Percentiles rank a stretch among this genome's conserved stretches.
These are phyloP conservation scores for Drosophila nebulosa DNA, from an alignment of 1,140 invertebrate species.

Conservation along the genomic window DNA sequence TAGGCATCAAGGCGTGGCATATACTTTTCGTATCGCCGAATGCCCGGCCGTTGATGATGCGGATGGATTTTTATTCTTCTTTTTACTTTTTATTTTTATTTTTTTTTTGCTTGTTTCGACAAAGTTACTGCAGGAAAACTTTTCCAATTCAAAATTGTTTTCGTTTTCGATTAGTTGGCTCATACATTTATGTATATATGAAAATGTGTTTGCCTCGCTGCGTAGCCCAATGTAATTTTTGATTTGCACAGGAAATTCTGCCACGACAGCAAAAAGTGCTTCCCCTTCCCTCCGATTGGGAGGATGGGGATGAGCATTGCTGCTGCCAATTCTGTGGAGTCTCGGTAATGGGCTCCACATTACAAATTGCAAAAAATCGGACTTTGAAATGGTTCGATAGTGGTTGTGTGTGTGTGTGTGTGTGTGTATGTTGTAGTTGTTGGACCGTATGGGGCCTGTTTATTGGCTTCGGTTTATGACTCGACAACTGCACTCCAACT, in stretches of 20 bases:
- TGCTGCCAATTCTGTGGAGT: not conserved
- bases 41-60: slow-evolving; percentile 41
- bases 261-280: slow-evolving; percentile 1
- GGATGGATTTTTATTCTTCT: slow-evolving; percentile 27
- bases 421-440: slow-evolving; percentile 22
- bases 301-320: not conserved
- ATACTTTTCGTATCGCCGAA: slow-evolving; percentile 5
- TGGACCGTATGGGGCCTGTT: slow-evolving; percentile 20
- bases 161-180: slow-evolving; percentile 51
- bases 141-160: slow-evolving; percentile 70
- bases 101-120: slow-evolving; percentile 11
- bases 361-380: slow-evolving; percentile 50
- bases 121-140: slow-evolving; percentile 52
- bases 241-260: slow-evolving; percentile 51
- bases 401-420: not conserved
- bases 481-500: slow-evolving; percentile 36
- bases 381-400: slow-evolving; percentile 27
- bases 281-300: not conserved
- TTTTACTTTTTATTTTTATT: not conserved
- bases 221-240: slow-evolving; percentile 38
- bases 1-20: slow-evolving; percentile 23
- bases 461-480: slow-evolving; percentile 45
- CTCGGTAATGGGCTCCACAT: slow-evolving; percentile 40
- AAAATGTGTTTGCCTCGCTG: slow-evolving; percentile 9
- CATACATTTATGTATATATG: slow-evolving; percentile 49